Base-by-base conservation (phyloP, 2,888 invertebrate species). In the Halocaridina rubra region DNA sequence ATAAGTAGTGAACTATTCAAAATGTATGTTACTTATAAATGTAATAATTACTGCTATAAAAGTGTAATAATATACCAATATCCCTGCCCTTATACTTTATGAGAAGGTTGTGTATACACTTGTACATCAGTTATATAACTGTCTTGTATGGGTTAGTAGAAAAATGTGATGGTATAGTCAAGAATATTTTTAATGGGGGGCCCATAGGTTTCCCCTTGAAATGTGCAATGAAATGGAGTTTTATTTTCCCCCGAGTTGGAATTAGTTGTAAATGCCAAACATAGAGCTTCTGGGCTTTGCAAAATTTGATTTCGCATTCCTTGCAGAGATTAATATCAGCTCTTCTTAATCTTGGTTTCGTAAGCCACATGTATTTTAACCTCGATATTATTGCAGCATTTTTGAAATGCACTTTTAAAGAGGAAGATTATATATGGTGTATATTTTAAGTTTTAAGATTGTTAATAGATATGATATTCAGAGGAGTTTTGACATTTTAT, bases 1-100 rank as follows among this genome's bases (percentile, higher is more conserved):
- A 84, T 64, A 84, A 80, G 74, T 84, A 84, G 84, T 80, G 75
- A 64, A 84, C 72, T 84, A 84, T 74, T 84, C 75, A 84, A 75
- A 79, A 84, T 84, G 59, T 84, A 84, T 84, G 80, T 80, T 84
- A 80, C 61, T 80, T 74, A 84, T 74, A 74, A 72, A 57, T 72
- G 80, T 80, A 79, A 84, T 80, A 75, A 78, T 67, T 78, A 84
- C 78, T 84, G 82, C 82, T 84, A 78, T 84, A n/a, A 33, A 84
- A 84, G 72, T 78, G 77, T 84, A 84, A 78, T 84, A 57, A 71
- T 84, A 69, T 80, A 84, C 75, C 79, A 84, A 80, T 84, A 79
- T 84, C 79, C 84, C 74, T 84, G 80, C 84, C 84, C 84, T 80
- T 79, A 75, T 74, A 75, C 72, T 46, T 84, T 67, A n/a, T n/a